These are phyloP conservation scores for Enteromius trimaculatus DNA, from an alignment of 2,797 vertebrate species.

Conservation along the genomic window DNA sequence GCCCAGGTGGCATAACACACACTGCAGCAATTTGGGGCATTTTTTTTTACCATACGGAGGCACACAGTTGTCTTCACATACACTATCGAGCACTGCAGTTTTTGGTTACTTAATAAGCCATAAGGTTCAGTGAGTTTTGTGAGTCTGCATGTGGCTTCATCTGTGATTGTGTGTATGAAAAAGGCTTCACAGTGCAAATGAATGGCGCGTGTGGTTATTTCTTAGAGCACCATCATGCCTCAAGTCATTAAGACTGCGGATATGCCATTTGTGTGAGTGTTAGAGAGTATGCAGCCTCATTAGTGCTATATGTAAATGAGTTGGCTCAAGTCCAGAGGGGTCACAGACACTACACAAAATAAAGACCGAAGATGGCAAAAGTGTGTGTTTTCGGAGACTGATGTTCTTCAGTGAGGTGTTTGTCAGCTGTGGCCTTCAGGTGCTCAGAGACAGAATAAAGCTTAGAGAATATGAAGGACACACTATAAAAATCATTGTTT, in stretches of 20 bases:
- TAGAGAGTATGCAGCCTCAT: conserved; percentile 71
- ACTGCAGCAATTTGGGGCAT: conserved; percentile 55
- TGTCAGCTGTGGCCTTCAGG: background rate
- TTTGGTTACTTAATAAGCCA: conserved; percentile 2
- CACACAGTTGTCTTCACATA: conserved; percentile 31
- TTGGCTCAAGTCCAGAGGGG: conserved; percentile 78
- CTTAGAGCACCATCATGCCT: conserved; percentile 32
- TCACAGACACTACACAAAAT: conserved; percentile 73
- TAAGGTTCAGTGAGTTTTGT: conserved; percentile 6
- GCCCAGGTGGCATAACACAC: conserved; percentile 26
- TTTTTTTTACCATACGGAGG: conserved; percentile 36
- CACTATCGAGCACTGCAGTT: conserved; percentile 35
- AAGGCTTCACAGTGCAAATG: conserved; percentile 46
- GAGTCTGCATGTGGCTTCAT: conserved; percentile 48
- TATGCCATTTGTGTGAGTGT: conserved; percentile 62
- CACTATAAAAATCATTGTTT: background rate
- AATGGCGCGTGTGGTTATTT: conserved; percentile 23
- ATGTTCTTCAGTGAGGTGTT: conserved; percentile 5
- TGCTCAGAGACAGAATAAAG: background rate
- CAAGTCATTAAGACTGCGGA: conserved; percentile 53
- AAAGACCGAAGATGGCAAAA: conserved; percentile 56
- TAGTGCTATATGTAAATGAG: conserved; percentile 84
- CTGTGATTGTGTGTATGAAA: conserved; percentile 47
- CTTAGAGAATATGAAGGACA: background rate
- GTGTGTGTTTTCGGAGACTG: conserved; percentile 15